phyloP scores from a whole-genome alignment of 1,140 invertebrate genomes.

The Aleiodes sp. region DNA sequence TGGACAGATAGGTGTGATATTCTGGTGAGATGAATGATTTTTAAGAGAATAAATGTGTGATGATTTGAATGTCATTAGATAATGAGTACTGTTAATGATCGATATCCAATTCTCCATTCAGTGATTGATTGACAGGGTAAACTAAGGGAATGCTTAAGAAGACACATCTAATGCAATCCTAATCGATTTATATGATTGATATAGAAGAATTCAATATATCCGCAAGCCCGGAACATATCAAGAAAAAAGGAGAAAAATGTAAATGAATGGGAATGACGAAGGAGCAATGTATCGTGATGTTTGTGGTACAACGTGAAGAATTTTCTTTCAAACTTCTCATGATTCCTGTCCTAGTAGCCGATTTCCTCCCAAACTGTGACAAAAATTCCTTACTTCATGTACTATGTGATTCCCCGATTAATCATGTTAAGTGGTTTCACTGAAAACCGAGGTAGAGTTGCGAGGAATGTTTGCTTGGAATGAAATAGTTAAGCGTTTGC shows the following conservation, averaged over 20 bases:
- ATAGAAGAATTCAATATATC: background rate
- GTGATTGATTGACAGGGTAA: background rate
- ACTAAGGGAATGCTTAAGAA: background rate
- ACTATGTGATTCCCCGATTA: too few species aligned
- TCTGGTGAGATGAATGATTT: too few species aligned
- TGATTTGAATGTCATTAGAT: background rate
- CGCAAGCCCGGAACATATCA: slow-evolving; percentile 58
- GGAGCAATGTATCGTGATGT: slow-evolving; percentile 20
- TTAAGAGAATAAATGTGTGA: background rate
- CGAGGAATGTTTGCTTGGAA: background rate
- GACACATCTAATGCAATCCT: background rate
- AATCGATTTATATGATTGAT: background rate
- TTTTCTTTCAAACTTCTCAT: background rate
- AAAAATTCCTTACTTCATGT: slow-evolving; percentile 29
- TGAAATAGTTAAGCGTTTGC: slow-evolving; percentile 29
- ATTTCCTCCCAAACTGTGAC: background rate
- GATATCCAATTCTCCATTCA: background rate
- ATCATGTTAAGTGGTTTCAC: slow-evolving; percentile 25
- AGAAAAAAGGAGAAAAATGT: slow-evolving; percentile 23
- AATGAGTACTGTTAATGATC: background rate
- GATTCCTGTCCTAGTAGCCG: slow-evolving; percentile 17
- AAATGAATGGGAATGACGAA: background rate
- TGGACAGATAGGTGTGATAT: too few species aligned
- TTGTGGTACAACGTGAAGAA: slow-evolving; percentile 3
- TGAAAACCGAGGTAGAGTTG: background rate